A percentile compares a stretch with the other conserved stretches of the same genome.
phyloP scores from a whole-genome alignment of 2,888 invertebrate genomes.

The Andrena camellia region DNA sequence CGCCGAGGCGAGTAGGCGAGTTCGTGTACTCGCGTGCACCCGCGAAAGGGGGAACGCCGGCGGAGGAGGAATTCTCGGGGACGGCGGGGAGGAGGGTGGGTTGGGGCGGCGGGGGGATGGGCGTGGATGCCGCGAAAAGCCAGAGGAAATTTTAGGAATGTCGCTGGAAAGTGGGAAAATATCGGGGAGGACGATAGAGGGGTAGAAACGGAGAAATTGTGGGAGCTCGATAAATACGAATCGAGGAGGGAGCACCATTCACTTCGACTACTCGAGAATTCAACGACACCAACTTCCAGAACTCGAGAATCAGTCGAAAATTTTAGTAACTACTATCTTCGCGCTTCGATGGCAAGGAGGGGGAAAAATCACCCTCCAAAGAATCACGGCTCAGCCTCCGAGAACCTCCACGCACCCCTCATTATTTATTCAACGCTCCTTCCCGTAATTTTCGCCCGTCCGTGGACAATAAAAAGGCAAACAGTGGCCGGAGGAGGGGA shows the following conservation, averaged over 20 bases:
- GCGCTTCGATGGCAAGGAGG: not conserved
- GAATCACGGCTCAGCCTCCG: not conserved
- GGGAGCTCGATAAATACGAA: too few species aligned
- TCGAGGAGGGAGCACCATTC: too few species aligned
- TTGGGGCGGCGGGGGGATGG: too few species aligned
- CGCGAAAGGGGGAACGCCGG: constrained; percentile 17
- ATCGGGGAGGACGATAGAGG: constrained; percentile 6
- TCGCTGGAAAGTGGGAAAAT: constrained; percentile 22
- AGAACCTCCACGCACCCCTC: not conserved
- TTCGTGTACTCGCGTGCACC: constrained; percentile 62
- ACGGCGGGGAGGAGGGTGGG: not conserved
- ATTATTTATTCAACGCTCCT: constrained; percentile 33
- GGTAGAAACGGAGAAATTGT: not conserved
- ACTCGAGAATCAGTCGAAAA: too few species aligned
- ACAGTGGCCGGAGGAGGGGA: constrained; percentile 13
- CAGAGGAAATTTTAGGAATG: constrained; percentile 43
- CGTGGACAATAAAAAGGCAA: constrained; percentile 41
- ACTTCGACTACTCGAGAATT: too few species aligned
- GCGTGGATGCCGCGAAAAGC: constrained; percentile 42
- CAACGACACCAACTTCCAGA: too few species aligned
- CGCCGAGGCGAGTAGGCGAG: constrained; percentile 68
- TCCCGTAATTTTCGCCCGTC: constrained; percentile 41
- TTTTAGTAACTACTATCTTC: not conserved
- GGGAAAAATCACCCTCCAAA: not conserved
- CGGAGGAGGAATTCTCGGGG: constrained; percentile 6